These are phyloP conservation scores for Phyllotreta cruciferae DNA, from an alignment of 2,888 invertebrate genomes.

Conservation along the genomic window DNA sequence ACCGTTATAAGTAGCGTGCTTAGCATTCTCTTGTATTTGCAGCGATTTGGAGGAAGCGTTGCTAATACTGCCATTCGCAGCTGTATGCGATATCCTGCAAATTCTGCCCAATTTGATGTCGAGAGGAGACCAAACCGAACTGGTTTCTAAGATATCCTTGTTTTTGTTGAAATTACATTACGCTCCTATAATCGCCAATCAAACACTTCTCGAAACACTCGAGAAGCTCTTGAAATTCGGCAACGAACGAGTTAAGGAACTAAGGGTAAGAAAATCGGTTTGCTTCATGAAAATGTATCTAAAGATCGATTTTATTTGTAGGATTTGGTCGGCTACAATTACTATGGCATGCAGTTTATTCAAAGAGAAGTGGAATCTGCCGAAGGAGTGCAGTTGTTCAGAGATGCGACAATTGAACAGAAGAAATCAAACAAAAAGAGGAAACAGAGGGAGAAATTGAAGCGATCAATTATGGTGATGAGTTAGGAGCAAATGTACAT, in stretches of 20 bases:
- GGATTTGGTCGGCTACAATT: conserved; percentile 86
- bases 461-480: conserved; percentile 64
- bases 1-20: background rate
- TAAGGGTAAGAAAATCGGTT: conserved; percentile 65
- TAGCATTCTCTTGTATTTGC: conserved; percentile 48
- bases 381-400: conserved; percentile 78
- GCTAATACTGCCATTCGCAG: conserved; percentile 82
- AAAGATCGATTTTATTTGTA: conserved; percentile 59
- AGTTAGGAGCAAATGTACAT: conserved; percentile 25
- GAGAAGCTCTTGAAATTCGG: conserved; percentile 69
- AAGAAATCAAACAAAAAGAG: conserved; percentile 70
- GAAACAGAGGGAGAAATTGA: conserved; percentile 69
- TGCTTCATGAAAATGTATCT: conserved; percentile 37
- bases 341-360: conserved; percentile 79
- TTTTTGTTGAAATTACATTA: conserved; percentile 81
- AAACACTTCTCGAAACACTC: conserved; percentile 70
- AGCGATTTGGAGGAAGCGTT: conserved; percentile 93
- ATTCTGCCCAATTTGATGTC: conserved; percentile 73
- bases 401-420: conserved; percentile 72
- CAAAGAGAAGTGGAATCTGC: conserved; percentile 78
- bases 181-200: conserved; percentile 78
- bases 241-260: conserved; percentile 64
- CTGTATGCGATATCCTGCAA: conserved; percentile 79
- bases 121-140: conserved; percentile 76
- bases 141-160: conserved; percentile 76